Evolutionary conservation across 2,797 vertebrate genomes (phyloP).

Genomic region (Onychomys torridus): DNA sequence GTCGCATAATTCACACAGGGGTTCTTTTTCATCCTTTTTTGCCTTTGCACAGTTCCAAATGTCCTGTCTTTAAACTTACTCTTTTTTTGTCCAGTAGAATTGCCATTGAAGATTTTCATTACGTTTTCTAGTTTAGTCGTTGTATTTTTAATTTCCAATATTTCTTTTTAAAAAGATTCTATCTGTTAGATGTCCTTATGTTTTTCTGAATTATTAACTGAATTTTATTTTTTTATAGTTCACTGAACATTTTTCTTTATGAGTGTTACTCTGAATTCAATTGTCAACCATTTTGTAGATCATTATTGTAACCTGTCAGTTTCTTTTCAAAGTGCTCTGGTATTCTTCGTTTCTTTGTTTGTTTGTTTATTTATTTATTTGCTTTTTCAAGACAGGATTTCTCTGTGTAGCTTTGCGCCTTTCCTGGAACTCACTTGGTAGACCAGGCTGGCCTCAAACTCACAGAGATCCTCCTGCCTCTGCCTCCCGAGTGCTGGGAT

Average conservation of each 20-base stretch:
- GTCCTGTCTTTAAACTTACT: not conserved
- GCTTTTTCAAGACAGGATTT: too few species aligned
- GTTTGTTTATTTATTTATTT: too few species aligned
- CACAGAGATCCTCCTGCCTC: too few species aligned
- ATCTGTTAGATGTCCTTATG: not conserved
- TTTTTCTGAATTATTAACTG: not conserved
- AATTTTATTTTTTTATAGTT: not conserved
- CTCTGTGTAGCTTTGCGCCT: too few species aligned
- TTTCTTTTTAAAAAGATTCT: not conserved
- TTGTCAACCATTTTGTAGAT: not conserved
- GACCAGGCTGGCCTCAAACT: too few species aligned
- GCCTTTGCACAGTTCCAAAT: not conserved
- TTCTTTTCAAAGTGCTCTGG: not conserved
- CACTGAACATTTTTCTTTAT: not conserved
- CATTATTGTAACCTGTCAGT: not conserved
- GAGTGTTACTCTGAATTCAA: not conserved
- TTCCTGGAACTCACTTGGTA: too few species aligned
- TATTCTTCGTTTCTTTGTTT: not conserved
- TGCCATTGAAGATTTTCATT: not conserved
- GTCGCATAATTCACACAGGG: not conserved
- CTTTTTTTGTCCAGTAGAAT: not conserved
- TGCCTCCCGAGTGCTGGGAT: too few species aligned
- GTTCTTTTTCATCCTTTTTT: not conserved
- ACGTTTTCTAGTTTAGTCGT: not conserved
- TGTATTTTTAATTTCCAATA: not conserved